A percentile compares a stretch with the other conserved stretches of the same genome.
Conservation (phyloP, 2,888 invertebrate species). For the Brenthis hecate region DNA sequence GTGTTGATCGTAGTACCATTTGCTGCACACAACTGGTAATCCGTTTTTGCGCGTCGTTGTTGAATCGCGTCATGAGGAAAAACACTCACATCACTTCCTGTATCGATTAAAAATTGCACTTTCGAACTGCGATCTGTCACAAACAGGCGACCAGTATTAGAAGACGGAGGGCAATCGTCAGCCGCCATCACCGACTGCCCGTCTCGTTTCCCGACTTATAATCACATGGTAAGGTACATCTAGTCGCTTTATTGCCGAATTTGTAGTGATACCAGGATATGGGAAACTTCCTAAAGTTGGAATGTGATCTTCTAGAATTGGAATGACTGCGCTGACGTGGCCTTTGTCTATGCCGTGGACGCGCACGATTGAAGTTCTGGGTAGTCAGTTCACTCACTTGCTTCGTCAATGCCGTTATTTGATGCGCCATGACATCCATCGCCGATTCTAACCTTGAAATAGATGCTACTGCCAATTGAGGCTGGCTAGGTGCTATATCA, state of each 20-base stretch:
- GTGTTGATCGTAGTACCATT: conserved; percentile 42
- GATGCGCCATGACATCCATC: not conserved
- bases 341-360: not conserved
- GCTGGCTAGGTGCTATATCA: no score
- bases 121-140: conserved; percentile 36
- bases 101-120: not conserved
- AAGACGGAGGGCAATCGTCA: conserved; percentile 32
- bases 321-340: conserved; percentile 2
- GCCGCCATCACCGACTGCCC: conserved; percentile 47
- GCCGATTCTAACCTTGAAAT: not conserved
- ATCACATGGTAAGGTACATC: conserved; percentile 37
- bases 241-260: conserved; percentile 24
- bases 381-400: conserved; percentile 7
- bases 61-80: conserved; percentile 33
- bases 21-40: conserved; percentile 45
- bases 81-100: no score
- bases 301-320: no score
- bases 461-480: no score
- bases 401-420: not conserved
- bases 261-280: conserved; percentile 41
- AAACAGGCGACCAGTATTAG: conserved; percentile 40
- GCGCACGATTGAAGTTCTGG: not conserved
- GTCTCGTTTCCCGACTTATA: not conserved
- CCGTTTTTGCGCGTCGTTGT: conserved; percentile 35
- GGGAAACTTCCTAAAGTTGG: conserved; percentile 31